Conservation (phyloP, 2,888 invertebrate genomes). For the Parnassius apollo region DNA sequence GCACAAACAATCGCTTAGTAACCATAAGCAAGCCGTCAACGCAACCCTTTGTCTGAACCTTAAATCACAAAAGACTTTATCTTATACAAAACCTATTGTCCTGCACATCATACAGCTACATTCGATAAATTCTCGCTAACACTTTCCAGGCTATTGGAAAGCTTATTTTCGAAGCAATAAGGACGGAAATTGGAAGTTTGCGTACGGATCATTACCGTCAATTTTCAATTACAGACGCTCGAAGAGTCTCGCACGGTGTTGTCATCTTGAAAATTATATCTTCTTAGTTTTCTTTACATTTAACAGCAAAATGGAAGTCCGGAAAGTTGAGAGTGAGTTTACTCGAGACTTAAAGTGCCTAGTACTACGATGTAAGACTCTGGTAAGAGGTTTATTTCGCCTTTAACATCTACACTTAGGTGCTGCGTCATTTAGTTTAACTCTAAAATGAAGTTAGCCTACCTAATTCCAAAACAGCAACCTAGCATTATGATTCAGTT, state of each 20-base stretch:
- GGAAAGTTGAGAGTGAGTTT: constrained; percentile 28
- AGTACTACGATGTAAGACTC: constrained; percentile 7
- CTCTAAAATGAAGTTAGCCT: constrained; percentile 10
- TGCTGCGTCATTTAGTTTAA: constrained; percentile 1
- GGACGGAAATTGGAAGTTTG: constrained; percentile 28
- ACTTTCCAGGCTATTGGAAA: constrained; percentile 20
- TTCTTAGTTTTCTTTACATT: constrained; percentile 36
- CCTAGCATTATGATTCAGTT: neutral
- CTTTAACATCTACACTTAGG: constrained; percentile 6
- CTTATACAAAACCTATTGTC: constrained; percentile 42
- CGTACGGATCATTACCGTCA: constrained; percentile 38
- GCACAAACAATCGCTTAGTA: constrained; percentile 18
- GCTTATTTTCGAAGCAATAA: constrained; percentile 29
- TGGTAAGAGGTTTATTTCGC: constrained; percentile 17
- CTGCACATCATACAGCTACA: constrained; percentile 42
- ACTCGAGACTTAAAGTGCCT: constrained; percentile 4
- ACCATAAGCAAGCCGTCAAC: constrained; percentile 37
- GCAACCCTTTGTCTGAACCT: constrained; percentile 36
- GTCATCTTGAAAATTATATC: constrained; percentile 47
- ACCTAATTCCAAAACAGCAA: neutral
- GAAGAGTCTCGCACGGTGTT: constrained; percentile 37
- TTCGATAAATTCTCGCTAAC: constrained; percentile 32
- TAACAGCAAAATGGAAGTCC: constrained; percentile 29
- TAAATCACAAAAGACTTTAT: constrained; percentile 43
- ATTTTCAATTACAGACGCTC: constrained; percentile 43